Base-by-base conservation (phyloP, 2,888 invertebrate genomes). In the Siphonodentalium dalli region DNA sequence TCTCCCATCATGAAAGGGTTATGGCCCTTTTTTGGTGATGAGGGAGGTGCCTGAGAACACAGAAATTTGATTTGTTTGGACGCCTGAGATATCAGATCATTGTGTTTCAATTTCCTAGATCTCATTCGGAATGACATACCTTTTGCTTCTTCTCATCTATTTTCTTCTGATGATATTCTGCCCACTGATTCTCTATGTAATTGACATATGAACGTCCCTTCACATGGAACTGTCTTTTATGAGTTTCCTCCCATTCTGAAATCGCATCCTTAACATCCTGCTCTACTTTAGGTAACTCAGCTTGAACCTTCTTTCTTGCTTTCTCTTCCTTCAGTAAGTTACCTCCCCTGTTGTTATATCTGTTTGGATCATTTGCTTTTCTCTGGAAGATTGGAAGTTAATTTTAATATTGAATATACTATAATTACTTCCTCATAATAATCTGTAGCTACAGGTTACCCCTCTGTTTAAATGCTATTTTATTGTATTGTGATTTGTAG, bases 261-360 rank as follows among this genome's bases (percentile, higher is more conserved):
- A 79, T 74, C 11, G 67, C 59, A 4, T 70, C 68, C 37, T 61
- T 66, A 3, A 79, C 70, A n/a, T 72, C 71, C 11, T 73, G 68
- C 48, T 80, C 80, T 9, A 79, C 79, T 69, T 73, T 77, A 20
- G 81, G 80, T 28, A 82, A 52, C 33, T 80, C 83, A 66, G 84
- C 89, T 29, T 86, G 85, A 9, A 92, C 86, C 8, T 86, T 84
- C 77, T 91, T 93, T n/a, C 93, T 83, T 71, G 92, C 91, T 68
- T 89, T 91, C 79, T 95, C 94, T 76, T 94, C 94, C 45, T 87
- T 87, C 1, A 95, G 82, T 6, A 95, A 83, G 63, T 91, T 89
- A 0, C 94, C 93, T 0, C 94, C 93, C 31, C 95, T 86, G 80
- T 94, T 93, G 67, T 91, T 89, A 75, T 89, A 92, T 38, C 94